These are phyloP conservation scores for Tupiocoris notatus DNA, from an alignment of 2,888 invertebrate genomes.

Conservation along the genomic window DNA sequence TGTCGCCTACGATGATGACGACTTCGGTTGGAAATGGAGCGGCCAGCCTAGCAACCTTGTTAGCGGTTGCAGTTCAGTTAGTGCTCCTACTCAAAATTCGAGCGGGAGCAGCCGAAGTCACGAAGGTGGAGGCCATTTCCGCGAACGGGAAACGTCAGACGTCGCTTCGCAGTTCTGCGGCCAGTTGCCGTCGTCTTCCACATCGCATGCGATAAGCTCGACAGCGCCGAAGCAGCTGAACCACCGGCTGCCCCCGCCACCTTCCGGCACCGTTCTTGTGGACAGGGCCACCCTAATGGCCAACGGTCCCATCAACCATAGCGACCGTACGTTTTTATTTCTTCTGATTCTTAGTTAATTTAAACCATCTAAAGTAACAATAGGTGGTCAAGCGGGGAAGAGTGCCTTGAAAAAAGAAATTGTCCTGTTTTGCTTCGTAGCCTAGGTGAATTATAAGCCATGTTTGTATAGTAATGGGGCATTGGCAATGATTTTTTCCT, in stretches of 20 bases:
- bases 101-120: background rate
- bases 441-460: too few species aligned
- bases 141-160: background rate
- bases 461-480: too few species aligned
- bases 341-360: slow-evolving; percentile 4
- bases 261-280: slow-evolving; percentile 11
- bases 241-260: slow-evolving; percentile 40
- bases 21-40: background rate
- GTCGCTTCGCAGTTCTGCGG: background rate
- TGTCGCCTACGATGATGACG: background rate
- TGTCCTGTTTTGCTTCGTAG: too few species aligned
- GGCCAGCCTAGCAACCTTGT: background rate
- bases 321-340: slow-evolving; percentile 41
- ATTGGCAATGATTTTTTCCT: too few species aligned
- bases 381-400: background rate
- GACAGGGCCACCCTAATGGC: slow-evolving; percentile 35
- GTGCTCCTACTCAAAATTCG: background rate
- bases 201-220: background rate
- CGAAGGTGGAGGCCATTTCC: background rate
- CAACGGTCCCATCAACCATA: slow-evolving; percentile 46
- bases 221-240: background rate
- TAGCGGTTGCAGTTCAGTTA: background rate
- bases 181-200: background rate
- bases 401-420: too few species aligned
- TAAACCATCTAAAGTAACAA: background rate